Conservation (phyloP, 2,888 invertebrate species). For the Tethea ocularis region DNA sequence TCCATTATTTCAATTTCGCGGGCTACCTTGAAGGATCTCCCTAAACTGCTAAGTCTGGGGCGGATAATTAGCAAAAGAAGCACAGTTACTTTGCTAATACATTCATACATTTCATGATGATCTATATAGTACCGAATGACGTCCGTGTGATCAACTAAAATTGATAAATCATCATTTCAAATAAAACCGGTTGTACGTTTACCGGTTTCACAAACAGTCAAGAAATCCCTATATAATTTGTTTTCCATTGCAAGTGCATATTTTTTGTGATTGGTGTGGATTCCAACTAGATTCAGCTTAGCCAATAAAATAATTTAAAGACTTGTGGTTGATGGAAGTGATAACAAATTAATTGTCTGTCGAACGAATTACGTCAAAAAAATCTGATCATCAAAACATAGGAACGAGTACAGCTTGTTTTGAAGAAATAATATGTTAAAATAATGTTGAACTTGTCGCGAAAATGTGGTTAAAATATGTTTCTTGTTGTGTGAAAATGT, state of each 20-base stretch:
- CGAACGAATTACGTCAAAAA: constrained; percentile 46
- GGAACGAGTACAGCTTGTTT: constrained; percentile 57
- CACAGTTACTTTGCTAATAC: too few species aligned
- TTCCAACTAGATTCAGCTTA: background rate
- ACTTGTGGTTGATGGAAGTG: background rate
- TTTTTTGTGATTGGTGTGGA: background rate
- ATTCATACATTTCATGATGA: too few species aligned
- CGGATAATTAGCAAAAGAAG: too few species aligned
- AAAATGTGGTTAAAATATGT: constrained; percentile 27
- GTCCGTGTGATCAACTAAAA: background rate
- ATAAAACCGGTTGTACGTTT: background rate
- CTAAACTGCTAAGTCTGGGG: too few species aligned
- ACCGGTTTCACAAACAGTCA: background rate
- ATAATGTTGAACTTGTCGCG: constrained; percentile 21
- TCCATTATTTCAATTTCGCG: too few species aligned
- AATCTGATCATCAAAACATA: constrained; percentile 63
- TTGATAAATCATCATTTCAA: too few species aligned
- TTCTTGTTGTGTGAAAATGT: constrained; percentile 28
- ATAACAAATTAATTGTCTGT: constrained; percentile 11
- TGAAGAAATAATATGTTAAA: constrained; percentile 39
- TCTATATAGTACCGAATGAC: too few species aligned
- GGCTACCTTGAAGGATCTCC: too few species aligned
- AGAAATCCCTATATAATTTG: background rate
- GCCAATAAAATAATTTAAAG: background rate
- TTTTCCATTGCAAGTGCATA: background rate